Percentiles rank a stretch among this genome's conserved stretches.
phyloP scores from a whole-genome alignment of 92 coral and sea anemone genomes.

The Anthopleura xanthogrammica region DNA sequence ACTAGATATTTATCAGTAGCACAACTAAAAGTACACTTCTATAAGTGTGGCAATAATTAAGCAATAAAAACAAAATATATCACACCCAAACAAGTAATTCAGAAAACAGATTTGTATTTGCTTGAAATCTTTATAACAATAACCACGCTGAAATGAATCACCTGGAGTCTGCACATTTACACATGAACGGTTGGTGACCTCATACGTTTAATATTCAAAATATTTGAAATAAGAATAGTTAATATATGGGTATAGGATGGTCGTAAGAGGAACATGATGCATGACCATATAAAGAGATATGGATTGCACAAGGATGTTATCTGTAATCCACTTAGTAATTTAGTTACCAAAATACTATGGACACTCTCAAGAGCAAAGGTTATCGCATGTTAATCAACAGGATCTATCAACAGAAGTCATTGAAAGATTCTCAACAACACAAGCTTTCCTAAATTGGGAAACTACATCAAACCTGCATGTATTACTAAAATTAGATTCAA shows the following conservation, averaged over 20 bases:
- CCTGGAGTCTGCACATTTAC: not conserved
- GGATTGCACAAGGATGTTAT: slow-evolving; percentile 15
- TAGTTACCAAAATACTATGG: slow-evolving; percentile 5
- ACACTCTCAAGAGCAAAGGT: slow-evolving; percentile 19
- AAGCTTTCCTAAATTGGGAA: not conserved
- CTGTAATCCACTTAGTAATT: slow-evolving; percentile 26
- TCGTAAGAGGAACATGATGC: not conserved
- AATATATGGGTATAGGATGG: not conserved
- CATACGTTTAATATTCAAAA: not conserved
- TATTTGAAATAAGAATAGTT: not conserved
- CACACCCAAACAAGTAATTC: not conserved
- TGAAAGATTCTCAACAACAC: not conserved
- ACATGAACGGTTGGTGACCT: not conserved
- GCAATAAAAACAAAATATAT: not conserved
- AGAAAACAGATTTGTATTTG: not conserved
- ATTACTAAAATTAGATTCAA: not conserved
- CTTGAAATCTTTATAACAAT: not conserved
- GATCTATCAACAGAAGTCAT: not conserved
- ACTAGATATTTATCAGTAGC: not conserved
- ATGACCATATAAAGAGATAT: slow-evolving; percentile 32
- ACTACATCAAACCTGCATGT: not conserved
- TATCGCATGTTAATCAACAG: not conserved
- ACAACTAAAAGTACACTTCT: not conserved
- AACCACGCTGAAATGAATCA: not conserved
- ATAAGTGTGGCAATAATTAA: not conserved